Conservation (phyloP, 2,888 invertebrate species). For the Hydropsyche betteni region DNA sequence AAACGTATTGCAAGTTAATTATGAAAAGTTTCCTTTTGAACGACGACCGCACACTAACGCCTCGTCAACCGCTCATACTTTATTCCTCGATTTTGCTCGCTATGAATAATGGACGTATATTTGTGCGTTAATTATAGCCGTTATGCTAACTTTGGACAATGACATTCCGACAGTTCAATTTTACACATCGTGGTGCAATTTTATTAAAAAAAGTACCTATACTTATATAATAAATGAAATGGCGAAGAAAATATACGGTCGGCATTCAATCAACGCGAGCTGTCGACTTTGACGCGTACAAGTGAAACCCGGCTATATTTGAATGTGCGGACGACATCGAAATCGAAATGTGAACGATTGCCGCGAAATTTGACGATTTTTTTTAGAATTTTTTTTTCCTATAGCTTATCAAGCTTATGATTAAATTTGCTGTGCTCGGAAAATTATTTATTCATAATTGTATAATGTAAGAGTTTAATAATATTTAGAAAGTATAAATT, state of each 20-base stretch:
- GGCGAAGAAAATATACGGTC: neutral
- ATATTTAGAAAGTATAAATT: no score
- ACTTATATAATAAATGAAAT: no score
- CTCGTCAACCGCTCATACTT: conserved; percentile 28
- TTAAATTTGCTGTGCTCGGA: no score
- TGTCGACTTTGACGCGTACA: conserved; percentile 12
- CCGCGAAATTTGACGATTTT: neutral
- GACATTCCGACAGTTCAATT: neutral
- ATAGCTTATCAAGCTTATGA: no score
- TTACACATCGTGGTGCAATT: no score
- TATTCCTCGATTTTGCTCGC: neutral
- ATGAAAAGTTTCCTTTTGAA: conserved; percentile 48
- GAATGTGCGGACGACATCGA: conserved; percentile 5
- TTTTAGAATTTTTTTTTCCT: neutral
- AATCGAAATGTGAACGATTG: conserved; percentile 18
- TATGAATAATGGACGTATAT: neutral
- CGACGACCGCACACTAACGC: conserved; percentile 11
- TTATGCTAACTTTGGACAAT: neutral
- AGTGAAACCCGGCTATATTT: neutral
- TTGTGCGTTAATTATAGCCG: conserved; percentile 1
- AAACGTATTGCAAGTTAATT: conserved; percentile 52
- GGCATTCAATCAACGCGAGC: conserved; percentile 6
- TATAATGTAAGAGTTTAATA: no score
- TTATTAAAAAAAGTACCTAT: no score
- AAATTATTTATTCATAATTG: no score